phyloP scores from a whole-genome alignment of 2,888 invertebrate species.

The Therioaphis trifolii region DNA sequence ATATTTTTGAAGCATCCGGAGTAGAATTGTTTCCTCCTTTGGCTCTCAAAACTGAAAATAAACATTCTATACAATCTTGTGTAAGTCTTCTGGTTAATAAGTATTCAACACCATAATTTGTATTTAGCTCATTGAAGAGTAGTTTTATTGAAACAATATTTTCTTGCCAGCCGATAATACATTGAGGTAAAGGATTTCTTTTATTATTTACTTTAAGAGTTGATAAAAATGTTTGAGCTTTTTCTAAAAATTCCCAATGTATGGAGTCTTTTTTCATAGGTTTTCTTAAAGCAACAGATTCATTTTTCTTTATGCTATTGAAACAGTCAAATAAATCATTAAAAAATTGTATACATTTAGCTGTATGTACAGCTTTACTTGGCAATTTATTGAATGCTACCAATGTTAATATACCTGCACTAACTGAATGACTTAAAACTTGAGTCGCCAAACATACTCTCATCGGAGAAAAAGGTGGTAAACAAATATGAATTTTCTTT shows the following conservation, averaged over 20 bases:
- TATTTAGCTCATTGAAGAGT: not conserved
- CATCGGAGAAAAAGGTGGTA: not conserved
- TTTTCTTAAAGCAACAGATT: not conserved
- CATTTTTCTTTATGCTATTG: not conserved
- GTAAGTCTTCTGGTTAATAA: not conserved
- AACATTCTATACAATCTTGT: not conserved
- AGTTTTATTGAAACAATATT: not conserved
- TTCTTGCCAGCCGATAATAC: not conserved
- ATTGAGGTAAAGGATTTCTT: not conserved
- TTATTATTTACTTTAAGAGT: not conserved
- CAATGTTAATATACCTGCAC: not conserved
- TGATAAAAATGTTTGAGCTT: not conserved
- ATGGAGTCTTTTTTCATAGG: not conserved
- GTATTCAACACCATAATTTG: not conserved
- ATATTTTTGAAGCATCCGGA: not conserved
- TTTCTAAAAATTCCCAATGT: not conserved
- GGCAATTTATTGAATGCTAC: not conserved
- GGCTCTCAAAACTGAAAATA: not conserved
- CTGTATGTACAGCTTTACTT: not conserved
- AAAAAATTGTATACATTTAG: not conserved
- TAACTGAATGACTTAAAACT: not conserved
- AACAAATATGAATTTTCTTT: not conserved
- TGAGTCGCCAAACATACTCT: not conserved
- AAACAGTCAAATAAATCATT: not conserved
- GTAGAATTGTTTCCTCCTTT: not conserved